phyloP scores from a whole-genome alignment of 2,888 invertebrate genomes.

The Diarsia rubi region DNA sequence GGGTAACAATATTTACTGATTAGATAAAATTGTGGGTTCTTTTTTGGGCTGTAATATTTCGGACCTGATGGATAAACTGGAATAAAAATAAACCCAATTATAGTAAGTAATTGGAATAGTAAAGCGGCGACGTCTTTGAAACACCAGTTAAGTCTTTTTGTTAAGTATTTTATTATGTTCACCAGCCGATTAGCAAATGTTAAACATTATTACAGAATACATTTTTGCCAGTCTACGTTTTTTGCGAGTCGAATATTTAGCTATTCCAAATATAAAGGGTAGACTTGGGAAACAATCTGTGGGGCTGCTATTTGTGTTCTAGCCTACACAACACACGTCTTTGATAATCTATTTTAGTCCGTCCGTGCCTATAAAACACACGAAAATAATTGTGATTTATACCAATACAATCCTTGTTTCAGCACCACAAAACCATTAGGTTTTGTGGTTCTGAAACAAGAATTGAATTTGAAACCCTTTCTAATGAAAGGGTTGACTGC shows the following conservation, averaged over 20 bases:
- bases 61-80: background rate
- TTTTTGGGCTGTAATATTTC: background rate
- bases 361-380: too few species aligned
- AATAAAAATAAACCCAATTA: background rate
- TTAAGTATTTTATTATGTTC: background rate
- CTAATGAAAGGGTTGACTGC: too few species aligned
- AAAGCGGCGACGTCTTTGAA: background rate
- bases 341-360: background rate
- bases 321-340: background rate
- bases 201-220: background rate
- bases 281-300: background rate
- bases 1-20: constrained; percentile 5
- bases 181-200: background rate
- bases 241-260: background rate
- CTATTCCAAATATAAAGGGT: background rate
- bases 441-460: too few species aligned
- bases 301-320: too few species aligned
- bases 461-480: too few species aligned
- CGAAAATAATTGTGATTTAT: background rate
- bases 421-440: background rate
- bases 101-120: background rate
- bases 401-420: background rate
- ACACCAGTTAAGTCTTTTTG: background rate
- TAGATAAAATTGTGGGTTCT: background rate
- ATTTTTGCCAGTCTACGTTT: background rate